Evolutionary conservation across 2,888 invertebrate species (phyloP), one percentile per base, ranked within the genome.

Genomic region (Parapristionchus giblindavisi): DNA sequence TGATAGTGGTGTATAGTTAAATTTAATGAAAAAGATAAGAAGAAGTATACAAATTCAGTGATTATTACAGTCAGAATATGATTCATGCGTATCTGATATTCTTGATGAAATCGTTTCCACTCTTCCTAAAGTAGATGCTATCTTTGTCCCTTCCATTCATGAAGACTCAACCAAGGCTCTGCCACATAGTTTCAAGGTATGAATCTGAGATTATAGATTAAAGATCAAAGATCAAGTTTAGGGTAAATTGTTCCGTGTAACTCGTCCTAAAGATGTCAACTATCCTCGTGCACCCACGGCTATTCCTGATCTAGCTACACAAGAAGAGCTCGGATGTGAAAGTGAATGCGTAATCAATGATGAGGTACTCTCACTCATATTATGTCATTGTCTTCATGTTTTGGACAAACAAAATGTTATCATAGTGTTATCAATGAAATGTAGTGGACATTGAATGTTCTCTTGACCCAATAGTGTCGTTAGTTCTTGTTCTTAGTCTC

Each of bases 231-330:
- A 24, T n/a, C 17, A 54, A 54, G 54, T 38, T 36, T 40, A 73
- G 73, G 73, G 73, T 51, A 73, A 73, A 29, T 29, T 73, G 48
- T 51, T 73, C 60, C 60, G 61, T 0, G 73, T 73, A 11, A 73
- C 73, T 61, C 73, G 73, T 61, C 73, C 60, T 11, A 60, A 61
- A 51, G 73, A 73, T 51, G n/a, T 73, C n/a, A 73, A 73, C 61
- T 73, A 73, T 27, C 60, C 73, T 8, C 73, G 73, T 51, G 73
- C 73, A 0, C 73, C 73, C 24, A 73, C 73, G 8, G 73, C 73
- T 32, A 61, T 73, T 11, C 73, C 73, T 14, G 73, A 73, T 36
- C 61, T 73, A 0, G 73, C 73, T 1, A 61, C 73, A 11, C 70
- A 71, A 34, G 70, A 71, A 40, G 70, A 71, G 29, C 51, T 71